Conservation (phyloP, 1,140 invertebrate genomes). For the Hylaeus volcanicus region DNA sequence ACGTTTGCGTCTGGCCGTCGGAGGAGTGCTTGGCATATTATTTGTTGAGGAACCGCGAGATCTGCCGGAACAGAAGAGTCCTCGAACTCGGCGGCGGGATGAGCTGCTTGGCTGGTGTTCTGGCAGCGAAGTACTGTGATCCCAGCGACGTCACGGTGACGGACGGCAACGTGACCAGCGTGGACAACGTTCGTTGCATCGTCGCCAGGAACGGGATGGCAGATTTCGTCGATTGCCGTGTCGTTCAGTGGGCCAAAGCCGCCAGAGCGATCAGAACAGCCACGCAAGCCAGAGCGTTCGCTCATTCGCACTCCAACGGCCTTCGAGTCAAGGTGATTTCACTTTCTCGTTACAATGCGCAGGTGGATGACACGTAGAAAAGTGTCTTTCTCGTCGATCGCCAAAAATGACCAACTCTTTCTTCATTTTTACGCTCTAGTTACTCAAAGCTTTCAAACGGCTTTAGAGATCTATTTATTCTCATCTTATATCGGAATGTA, state of each 20-base stretch:
- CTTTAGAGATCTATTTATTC: too few relatives aligned
- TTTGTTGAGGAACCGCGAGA: constrained; percentile 84
- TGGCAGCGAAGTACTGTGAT: constrained; percentile 86
- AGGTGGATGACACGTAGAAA: too few relatives aligned
- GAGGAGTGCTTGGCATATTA: constrained; percentile 92
- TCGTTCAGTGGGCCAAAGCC: constrained; percentile 79
- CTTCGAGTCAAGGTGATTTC: constrained; percentile 71
- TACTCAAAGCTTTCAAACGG: too few relatives aligned
- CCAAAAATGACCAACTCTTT: too few relatives aligned
- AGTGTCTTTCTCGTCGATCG: too few relatives aligned
- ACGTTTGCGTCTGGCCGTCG: constrained; percentile 94
- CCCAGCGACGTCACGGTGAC: constrained; percentile 85
- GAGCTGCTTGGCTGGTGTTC: constrained; percentile 90
- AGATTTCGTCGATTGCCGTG: constrained; percentile 73
- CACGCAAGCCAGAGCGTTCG: constrained; percentile 14
- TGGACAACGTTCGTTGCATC: constrained; percentile 87
- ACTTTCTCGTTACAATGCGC: not conserved
- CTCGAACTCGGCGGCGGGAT: constrained; percentile 92
- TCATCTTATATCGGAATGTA: too few relatives aligned
- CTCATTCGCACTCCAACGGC: constrained; percentile 32
- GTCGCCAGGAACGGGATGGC: constrained; percentile 83
- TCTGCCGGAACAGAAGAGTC: constrained; percentile 86
- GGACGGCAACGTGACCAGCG: constrained; percentile 89
- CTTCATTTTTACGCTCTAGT: too few relatives aligned
- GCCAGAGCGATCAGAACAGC: constrained; percentile 69